phyloP scores from a whole-genome alignment of 2,113 vertebrate species.

The Phylloscopus trochilus region DNA sequence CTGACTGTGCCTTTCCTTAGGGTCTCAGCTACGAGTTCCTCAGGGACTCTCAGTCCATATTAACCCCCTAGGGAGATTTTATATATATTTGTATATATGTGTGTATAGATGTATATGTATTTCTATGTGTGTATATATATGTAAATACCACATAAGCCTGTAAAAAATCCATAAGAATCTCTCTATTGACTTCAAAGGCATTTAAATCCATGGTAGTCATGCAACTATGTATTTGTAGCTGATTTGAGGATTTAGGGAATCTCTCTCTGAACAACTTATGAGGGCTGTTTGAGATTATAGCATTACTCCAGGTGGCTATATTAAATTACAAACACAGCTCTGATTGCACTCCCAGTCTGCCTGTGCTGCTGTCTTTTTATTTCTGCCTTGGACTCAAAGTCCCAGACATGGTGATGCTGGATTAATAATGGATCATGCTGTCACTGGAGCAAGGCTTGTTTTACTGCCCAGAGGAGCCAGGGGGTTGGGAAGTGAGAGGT shows the following conservation, averaged over 20 bases:
- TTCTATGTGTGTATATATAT: neutral
- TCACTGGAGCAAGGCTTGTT: neutral
- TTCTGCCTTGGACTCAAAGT: constrained; percentile 19
- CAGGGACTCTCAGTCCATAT: neutral
- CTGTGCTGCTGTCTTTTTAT: constrained; percentile 30
- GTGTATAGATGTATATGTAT: neutral
- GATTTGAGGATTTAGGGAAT: constrained; percentile 46
- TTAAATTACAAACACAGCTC: constrained; percentile 29
- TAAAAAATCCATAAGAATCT: neutral
- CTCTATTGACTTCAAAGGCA: constrained; percentile 32
- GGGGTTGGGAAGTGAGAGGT: neutral
- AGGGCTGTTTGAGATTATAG: constrained; percentile 19
- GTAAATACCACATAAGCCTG: neutral
- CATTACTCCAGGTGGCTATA: constrained; percentile 33
- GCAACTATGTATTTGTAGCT: constrained; percentile 30
- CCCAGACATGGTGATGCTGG: neutral
- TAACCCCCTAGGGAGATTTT: neutral
- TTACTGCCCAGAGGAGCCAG: neutral
- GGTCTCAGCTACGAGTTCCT: neutral
- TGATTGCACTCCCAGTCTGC: neutral
- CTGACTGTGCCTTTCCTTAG: neutral
- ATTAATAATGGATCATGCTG: constrained; percentile 35
- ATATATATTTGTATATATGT: no score
- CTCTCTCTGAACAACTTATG: neutral
- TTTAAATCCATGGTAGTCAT: constrained; percentile 22